Base-by-base conservation (phyloP, 2,888 invertebrate genomes). In the Ornithoptera priamus region DNA sequence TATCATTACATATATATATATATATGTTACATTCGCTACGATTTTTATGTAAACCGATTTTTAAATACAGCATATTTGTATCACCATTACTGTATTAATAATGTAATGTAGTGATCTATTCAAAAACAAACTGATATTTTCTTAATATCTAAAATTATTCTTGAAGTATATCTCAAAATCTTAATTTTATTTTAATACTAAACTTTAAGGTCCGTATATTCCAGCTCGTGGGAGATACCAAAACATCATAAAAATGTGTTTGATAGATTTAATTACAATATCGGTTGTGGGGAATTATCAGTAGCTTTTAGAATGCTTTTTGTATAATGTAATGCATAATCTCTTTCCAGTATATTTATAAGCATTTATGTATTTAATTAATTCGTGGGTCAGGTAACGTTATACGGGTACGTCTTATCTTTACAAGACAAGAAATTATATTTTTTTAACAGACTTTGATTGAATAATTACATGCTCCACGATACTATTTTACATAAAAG, bases 211-310 rank as follows among this genome's bases (percentile, higher is more conserved):
- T n/a, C 53, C 8, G n/a, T 12, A n/a, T n/a, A 53, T 18, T 53
- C 53, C 53, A 53, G 53, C 18, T 53, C 15, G n/a, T 7, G 7
- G 1, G 53, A 53, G 53, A 53, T 53, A 53, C 6, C n/a, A 53
- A 53, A 53, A 53, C n/a, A 53, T 53, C 53, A n/a, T 53, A 53
- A 53, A 53, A 53, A 53, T 53, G 6, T 53, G 53, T 53, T 53
- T n/a, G 53, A 53, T 53, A 53, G n/a, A 53, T 53, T 53, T 53
- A 53, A 53, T 53, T 53, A 53, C 53, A 53, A n/a, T 53, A 18
- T 53, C 18, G 53, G 7, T 53, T 30, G 18, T n/a, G 18, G 53
- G n/a, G 15, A n/a, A 53, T n/a, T 53, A 53, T n/a, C 53, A 18
- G n/a, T 18, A 6, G 15, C 53, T 53, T 53, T 18, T 53, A 53